These are phyloP conservation scores for Seira sanloemensis DNA, from an alignment of 2,888 invertebrate species.

Conservation along the genomic window DNA sequence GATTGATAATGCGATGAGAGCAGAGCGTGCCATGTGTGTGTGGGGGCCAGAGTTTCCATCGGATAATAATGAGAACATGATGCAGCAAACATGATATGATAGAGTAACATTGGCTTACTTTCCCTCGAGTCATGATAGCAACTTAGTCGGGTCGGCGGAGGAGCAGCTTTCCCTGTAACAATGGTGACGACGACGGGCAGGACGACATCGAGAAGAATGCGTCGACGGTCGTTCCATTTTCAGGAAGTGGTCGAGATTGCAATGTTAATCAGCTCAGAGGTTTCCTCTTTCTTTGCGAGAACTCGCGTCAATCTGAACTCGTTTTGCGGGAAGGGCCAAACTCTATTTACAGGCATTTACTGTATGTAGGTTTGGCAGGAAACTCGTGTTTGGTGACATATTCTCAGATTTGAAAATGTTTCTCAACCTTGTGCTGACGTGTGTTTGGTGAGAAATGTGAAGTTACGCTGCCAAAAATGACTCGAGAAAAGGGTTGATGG, in stretches of 20 bases:
- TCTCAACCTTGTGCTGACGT: too few species aligned
- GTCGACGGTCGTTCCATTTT: conserved; percentile 48
- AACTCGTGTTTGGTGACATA: not conserved
- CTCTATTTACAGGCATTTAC: too few species aligned
- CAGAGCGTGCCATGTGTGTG: too few species aligned
- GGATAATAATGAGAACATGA: not conserved
- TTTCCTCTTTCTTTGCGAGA: too few species aligned
- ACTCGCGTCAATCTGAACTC: too few species aligned
- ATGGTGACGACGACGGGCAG: conserved; percentile 8
- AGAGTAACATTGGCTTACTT: conserved; percentile 14
- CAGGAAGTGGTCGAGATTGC: conserved; percentile 38
- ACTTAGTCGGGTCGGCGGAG: not conserved
- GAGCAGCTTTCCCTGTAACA: not conserved
- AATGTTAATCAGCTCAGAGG: not conserved
- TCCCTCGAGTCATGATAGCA: not conserved
- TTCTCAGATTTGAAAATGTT: not conserved
- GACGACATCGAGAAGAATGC: conserved; percentile 3
- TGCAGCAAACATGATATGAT: conserved; percentile 8
- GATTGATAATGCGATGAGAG: too few species aligned
- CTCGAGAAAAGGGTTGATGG: conserved; percentile 29
- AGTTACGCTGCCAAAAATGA: not conserved
- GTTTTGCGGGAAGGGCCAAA: too few species aligned
- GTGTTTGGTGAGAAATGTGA: not conserved
- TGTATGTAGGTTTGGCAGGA: too few species aligned
- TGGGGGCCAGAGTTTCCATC: not conserved